These are phyloP conservation scores for Drosophila quinaria DNA, from an alignment of 2,888 invertebrate species.

Conservation along the genomic window DNA sequence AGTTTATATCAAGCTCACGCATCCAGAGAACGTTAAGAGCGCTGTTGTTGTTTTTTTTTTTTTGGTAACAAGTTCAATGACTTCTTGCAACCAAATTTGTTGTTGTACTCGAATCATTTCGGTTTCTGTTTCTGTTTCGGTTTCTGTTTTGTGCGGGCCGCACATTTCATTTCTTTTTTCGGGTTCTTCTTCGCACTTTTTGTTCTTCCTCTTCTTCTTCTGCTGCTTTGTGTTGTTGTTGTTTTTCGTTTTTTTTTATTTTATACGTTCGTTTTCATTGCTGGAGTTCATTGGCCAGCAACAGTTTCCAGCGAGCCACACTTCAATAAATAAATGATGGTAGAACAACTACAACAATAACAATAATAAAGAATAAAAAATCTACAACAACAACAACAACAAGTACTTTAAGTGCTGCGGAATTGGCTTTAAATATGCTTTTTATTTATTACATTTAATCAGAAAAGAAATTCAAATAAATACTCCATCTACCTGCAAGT, in stretches of 20 bases:
- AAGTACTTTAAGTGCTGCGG: constrained; percentile 30
- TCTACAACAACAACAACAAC: background rate
- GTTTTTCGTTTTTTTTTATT: constrained; percentile 76
- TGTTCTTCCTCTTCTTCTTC: constrained; percentile 16
- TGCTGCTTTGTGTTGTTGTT: constrained; percentile 60
- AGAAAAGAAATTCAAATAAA: constrained; percentile 50
- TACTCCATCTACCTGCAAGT: constrained; percentile 44
- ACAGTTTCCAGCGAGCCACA: constrained; percentile 52
- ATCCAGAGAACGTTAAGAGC: constrained; percentile 54
- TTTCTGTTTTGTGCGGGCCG: constrained; percentile 50
- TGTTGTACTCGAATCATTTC: constrained; percentile 53
- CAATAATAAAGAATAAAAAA: constrained; percentile 30
- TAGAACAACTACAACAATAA: constrained; percentile 40
- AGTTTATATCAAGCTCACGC: constrained; percentile 78
- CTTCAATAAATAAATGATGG: constrained; percentile 76
- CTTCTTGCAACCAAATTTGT: constrained; percentile 77
- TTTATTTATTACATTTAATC: constrained; percentile 70
- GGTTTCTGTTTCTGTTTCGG: constrained; percentile 53
- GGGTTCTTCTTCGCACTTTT: constrained; percentile 54
- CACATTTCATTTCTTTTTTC: constrained; percentile 37
- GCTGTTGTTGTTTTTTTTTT: too few species aligned
- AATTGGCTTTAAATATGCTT: constrained; percentile 56
- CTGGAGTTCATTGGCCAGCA: constrained; percentile 82
- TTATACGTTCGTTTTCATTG: constrained; percentile 85
- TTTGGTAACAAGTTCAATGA: constrained; percentile 82